Percentiles rank a stretch among this genome's conserved stretches.
phyloP scores from a whole-genome alignment of 2,113 vertebrate genomes.

The Pterocles orientalis region DNA sequence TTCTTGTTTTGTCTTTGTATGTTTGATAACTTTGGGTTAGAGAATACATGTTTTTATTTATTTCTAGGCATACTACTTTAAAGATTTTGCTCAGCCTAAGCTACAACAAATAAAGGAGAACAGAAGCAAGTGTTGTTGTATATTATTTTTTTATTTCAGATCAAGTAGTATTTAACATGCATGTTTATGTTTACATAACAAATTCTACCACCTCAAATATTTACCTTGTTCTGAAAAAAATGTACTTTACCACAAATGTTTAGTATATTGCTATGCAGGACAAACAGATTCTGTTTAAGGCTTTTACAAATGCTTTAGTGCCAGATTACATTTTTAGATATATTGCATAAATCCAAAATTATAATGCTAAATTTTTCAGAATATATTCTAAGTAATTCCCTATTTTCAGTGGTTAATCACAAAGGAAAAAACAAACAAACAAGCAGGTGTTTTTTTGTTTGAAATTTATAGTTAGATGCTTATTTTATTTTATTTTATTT shows the following conservation, averaged over 20 bases:
- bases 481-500: neutral
- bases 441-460: rapidly evolving
- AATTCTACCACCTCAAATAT: neutral
- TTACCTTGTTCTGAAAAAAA: neutral
- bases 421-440: neutral
- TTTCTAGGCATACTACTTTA: neutral
- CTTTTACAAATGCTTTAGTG: neutral
- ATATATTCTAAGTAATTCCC: neutral
- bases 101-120: neutral
- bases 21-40: neutral
- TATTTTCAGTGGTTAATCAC: neutral
- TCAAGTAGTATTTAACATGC: neutral
- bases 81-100: neutral
- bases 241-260: neutral
- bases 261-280: neutral
- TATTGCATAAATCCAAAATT: neutral
- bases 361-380: neutral
- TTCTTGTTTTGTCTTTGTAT: neutral
- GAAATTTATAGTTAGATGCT: neutral
- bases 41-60: neutral
- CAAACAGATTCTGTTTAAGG: neutral
- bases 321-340: neutral
- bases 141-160: neutral
- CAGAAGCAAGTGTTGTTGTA: neutral
- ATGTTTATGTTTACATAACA: neutral